Base-by-base conservation (phyloP, 2,113 vertebrate genomes). In the Heterotilapia buettikoferi region DNA sequence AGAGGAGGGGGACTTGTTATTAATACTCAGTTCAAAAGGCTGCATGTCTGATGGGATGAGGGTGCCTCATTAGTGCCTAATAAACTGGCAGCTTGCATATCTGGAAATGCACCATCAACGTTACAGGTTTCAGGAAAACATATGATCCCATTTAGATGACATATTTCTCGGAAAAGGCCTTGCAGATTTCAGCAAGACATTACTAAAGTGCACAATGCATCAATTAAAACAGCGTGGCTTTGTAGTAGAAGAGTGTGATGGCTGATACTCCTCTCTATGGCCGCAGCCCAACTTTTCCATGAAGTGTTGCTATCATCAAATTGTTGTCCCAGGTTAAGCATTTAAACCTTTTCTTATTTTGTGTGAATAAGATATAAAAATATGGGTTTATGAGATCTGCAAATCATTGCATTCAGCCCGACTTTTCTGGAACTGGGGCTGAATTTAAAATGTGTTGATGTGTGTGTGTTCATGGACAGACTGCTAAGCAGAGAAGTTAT, bases 341-440 rank as follows among this genome's bases (percentile, higher is more conserved):
- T 40, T 40, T 40, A 8, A 68, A 21, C 3, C 1, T 40, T 40
- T 21, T 71, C n/a, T 40, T 6, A 5, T 71, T 1, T 43, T 4
- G 38, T 43, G 12, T 14, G 0, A 0, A 68, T 40, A 68, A 21
- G n/a, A 68, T 68, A 5, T 40, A 68, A 68, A 21, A 68, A 40
- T 68, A 68, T 40, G 36, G 11, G 0, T 0, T 36, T 1, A 68
- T 68, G 36, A 9, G 63, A 43, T 43, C 13, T 71, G 36, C 36
- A 71, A 24, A 43, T 24, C 36, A 2, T 40, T 24, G 36, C 1
- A 9, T 43, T 43, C n/a, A 71, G 36, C n/a, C n/a, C 0, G 1
- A 71, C 12, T 40, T 71, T 14, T 1, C n/a, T 71, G 36, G 66
- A 43, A 38, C 12, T 71, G 36, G 31, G 31, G 7, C 40, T 47